Conservation (phyloP, 1,140 invertebrate genomes). For the Bombus superbus region DNA sequence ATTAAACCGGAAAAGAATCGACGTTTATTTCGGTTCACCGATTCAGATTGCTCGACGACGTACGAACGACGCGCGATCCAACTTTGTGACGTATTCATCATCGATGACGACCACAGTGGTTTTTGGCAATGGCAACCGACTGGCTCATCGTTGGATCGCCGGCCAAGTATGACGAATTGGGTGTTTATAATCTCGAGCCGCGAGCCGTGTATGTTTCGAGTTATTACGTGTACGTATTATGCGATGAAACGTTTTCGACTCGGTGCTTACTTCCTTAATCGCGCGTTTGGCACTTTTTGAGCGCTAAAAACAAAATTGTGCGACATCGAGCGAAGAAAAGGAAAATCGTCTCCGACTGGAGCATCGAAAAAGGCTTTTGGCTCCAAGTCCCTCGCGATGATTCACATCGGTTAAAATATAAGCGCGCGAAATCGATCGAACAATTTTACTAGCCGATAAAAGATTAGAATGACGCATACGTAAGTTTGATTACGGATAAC, state of each 20-base stretch:
- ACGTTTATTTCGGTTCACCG: conserved; percentile 32
- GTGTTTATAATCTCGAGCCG: neutral
- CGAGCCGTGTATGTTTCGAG: neutral
- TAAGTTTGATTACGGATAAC: neutral
- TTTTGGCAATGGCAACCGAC: neutral
- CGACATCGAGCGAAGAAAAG: neutral
- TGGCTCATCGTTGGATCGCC: conserved; percentile 16
- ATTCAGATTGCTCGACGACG: conserved; percentile 2
- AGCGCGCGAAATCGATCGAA: neutral
- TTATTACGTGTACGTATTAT: neutral
- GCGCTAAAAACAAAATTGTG: neutral
- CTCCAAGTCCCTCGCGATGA: neutral
- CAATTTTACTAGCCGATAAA: neutral
- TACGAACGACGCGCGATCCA: neutral
- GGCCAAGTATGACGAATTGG: conserved; percentile 34
- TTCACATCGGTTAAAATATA: neutral
- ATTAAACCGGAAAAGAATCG: neutral
- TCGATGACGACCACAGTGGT: conserved; percentile 35
- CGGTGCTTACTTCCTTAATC: neutral
- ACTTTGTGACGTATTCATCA: conserved; percentile 5
- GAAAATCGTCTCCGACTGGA: neutral
- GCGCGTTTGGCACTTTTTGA: neutral
- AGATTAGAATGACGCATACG: neutral
- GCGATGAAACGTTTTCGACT: neutral
- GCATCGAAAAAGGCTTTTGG: neutral